These are phyloP conservation scores for Apantesis nais DNA, from an alignment of 2,888 invertebrate species.

Conservation along the genomic window DNA sequence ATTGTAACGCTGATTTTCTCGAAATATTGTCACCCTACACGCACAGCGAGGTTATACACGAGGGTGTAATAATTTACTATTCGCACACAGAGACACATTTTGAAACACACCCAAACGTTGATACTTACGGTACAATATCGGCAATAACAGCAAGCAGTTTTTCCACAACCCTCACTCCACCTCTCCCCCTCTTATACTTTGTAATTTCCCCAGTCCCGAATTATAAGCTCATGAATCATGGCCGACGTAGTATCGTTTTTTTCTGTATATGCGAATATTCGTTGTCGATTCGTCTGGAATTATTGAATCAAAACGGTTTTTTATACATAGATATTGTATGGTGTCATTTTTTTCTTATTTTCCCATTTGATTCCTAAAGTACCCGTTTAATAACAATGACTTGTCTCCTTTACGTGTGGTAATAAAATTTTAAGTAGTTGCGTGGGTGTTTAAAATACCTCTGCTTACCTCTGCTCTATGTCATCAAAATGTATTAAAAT, in stretches of 20 bases:
- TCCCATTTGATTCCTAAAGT: not conserved
- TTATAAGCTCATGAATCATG: conserved; percentile 76
- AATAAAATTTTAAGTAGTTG: too few species aligned
- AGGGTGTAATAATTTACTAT: conserved; percentile 70
- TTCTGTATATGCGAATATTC: conserved; percentile 35
- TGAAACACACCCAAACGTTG: conserved; percentile 31
- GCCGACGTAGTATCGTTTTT: conserved; percentile 37
- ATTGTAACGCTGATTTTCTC: conserved; percentile 41
- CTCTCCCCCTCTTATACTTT: conserved; percentile 46
- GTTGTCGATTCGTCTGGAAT: conserved; percentile 36
- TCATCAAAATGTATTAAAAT: too few species aligned
- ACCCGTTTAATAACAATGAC: not conserved
- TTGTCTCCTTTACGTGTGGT: not conserved
- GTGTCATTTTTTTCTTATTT: conserved; percentile 12
- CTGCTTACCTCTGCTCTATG: too few species aligned
- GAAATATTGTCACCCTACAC: conserved; percentile 52
- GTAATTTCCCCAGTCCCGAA: conserved; percentile 69
- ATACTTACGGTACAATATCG: conserved; percentile 68
- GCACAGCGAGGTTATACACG: conserved; percentile 52
- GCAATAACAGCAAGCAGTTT: conserved; percentile 68
- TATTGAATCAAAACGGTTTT: conserved; percentile 42
- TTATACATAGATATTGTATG: conserved; percentile 32
- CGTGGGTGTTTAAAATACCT: too few species aligned
- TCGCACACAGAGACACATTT: conserved; percentile 43
- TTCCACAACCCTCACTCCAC: conserved; percentile 17